Percentiles rank a stretch among this genome's conserved stretches.
Evolutionary conservation across 1,140 invertebrate species (phyloP).

Genomic region (Bradysia coprophila): DNA sequence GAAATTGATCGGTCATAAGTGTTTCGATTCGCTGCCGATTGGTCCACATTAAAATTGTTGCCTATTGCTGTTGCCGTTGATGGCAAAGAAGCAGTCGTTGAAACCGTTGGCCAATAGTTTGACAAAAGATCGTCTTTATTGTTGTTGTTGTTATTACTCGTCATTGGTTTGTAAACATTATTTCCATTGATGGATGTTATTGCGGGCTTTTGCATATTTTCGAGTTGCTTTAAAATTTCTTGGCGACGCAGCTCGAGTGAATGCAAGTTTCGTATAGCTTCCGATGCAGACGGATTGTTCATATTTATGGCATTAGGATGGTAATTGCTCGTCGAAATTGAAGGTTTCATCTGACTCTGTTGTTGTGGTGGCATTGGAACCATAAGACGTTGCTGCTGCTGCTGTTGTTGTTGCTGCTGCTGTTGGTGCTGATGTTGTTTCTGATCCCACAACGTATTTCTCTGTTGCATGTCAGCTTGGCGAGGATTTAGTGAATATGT

Average conservation of each 20-base stretch:
- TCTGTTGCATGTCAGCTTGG: not conserved
- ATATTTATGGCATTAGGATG: not conserved
- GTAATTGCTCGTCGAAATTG: not conserved
- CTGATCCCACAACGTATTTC: not conserved
- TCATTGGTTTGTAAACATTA: not conserved
- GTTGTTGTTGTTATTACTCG: not conserved
- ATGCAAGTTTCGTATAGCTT: not conserved
- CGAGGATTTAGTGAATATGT: not conserved
- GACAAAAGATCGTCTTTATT: not conserved
- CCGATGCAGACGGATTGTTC: not conserved
- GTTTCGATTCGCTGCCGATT: constrained; percentile 11
- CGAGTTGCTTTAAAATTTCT: not conserved
- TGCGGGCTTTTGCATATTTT: not conserved
- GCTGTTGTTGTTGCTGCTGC: constrained; percentile 1
- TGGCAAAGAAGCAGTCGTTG: constrained; percentile 1
- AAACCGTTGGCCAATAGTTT: not conserved
- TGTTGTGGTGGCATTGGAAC: not conserved
- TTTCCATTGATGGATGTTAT: not conserved
- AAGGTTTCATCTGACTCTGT: not conserved
- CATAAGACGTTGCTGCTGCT: not conserved
- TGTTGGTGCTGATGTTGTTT: not conserved
- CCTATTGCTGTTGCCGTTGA: too few species aligned
- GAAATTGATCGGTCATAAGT: constrained; percentile 41
- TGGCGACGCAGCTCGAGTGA: not conserved
- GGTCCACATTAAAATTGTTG: constrained; percentile 14